A percentile compares a stretch with the other conserved stretches of the same genome.
Evolutionary conservation across 2,797 vertebrate species (phyloP).

Genomic region (Lateolabrax maculatus): DNA sequence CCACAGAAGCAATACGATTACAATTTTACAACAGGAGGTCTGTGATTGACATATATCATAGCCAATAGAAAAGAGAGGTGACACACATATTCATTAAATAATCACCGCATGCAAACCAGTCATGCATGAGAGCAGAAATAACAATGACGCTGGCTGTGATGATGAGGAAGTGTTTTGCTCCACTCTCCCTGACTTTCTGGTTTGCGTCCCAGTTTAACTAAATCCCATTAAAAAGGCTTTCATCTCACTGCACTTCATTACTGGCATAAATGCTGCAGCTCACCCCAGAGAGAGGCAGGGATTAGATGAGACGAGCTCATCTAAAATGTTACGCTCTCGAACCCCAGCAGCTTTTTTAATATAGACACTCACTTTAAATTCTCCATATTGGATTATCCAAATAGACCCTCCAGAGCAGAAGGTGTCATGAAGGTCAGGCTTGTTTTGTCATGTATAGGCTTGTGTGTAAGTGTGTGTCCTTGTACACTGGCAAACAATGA

Average conservation of each 20-base stretch:
- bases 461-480: constrained; percentile 5
- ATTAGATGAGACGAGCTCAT: constrained; percentile 79
- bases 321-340: constrained; percentile 77
- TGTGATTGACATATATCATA: constrained; percentile 35
- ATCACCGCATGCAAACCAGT: constrained; percentile 15
- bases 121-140: constrained; percentile 51
- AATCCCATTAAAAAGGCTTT: constrained; percentile 86
- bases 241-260: constrained; percentile 86
- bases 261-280: constrained; percentile 76
- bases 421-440: constrained; percentile 58
- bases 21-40: not conserved
- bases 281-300: constrained; percentile 74
- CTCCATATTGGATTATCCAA: constrained; percentile 76
- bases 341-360: constrained; percentile 70
- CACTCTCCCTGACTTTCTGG: constrained; percentile 71
- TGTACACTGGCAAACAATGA: constrained; percentile 13
- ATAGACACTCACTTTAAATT: constrained; percentile 74
- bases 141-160: constrained; percentile 53
- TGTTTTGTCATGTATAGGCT: constrained; percentile 14
- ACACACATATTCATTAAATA: constrained; percentile 32
- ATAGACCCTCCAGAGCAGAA: constrained; percentile 60
- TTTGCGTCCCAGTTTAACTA: constrained; percentile 84
- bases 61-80: constrained; percentile 28
- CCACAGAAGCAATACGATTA: not conserved
- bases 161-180: constrained; percentile 59